Percentiles rank a stretch among this genome's conserved stretches.
These are phyloP conservation scores for Mimas tiliae DNA, from an alignment of 2,888 invertebrate genomes.

Conservation along the genomic window DNA sequence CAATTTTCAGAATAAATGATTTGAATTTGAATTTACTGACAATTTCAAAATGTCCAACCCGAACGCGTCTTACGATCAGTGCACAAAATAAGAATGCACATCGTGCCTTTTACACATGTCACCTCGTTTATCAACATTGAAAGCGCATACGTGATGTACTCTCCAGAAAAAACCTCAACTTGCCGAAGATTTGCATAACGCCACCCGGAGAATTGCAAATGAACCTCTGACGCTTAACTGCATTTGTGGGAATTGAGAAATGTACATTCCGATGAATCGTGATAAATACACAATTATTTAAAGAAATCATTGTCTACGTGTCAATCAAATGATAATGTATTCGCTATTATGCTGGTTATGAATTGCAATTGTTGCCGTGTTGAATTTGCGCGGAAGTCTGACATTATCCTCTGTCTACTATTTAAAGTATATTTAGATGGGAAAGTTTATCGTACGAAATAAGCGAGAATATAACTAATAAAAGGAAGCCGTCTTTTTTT, in stretches of 20 bases:
- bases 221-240: conserved; percentile 42
- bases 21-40: too few species aligned
- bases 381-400: not conserved
- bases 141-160: conserved; percentile 39
- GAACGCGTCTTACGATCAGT: conserved; percentile 20
- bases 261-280: conserved; percentile 31
- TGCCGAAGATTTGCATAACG: conserved; percentile 52
- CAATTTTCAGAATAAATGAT: too few species aligned
- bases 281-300: conserved; percentile 5
- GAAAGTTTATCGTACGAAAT: too few species aligned
- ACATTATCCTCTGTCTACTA: too few species aligned
- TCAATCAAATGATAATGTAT: conserved; percentile 13
- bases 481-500: too few species aligned
- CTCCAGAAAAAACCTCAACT: conserved; percentile 33
- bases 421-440: too few species aligned
- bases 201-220: conserved; percentile 55
- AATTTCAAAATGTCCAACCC: not conserved
- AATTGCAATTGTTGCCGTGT: not conserved
- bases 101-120: conserved; percentile 30
- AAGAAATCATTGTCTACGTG: conserved; percentile 3
- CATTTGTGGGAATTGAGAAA: conserved; percentile 49
- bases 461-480: too few species aligned
- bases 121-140: conserved; percentile 37
- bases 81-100: conserved; percentile 32
- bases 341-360: not conserved